phyloP scores from a whole-genome alignment of 2,797 vertebrate genomes.

The Cephalopachus bancanus region DNA sequence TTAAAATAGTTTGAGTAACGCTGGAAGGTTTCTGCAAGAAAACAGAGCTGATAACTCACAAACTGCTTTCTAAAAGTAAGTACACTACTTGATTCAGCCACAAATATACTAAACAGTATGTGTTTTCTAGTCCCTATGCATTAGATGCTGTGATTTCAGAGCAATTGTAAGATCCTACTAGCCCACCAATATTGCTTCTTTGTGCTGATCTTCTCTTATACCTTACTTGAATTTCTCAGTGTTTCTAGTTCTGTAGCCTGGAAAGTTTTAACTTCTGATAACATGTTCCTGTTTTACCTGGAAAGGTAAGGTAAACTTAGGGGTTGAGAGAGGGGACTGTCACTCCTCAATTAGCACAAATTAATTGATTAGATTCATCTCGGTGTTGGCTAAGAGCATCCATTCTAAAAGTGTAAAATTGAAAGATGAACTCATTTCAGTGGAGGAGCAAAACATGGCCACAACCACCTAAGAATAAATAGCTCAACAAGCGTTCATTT shows the following conservation, averaged over 20 bases:
- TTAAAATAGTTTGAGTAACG: constrained; percentile 33
- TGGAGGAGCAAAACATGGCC: background rate
- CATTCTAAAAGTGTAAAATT: background rate
- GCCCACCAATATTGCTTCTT: background rate
- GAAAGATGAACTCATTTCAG: constrained; percentile 41
- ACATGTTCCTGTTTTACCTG: constrained; percentile 27
- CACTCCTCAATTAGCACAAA: constrained; percentile 35
- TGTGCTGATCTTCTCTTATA: background rate
- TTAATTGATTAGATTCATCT: background rate
- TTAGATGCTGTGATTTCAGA: background rate
- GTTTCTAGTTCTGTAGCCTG: background rate
- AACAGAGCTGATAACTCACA: constrained; percentile 17
- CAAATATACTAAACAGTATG: background rate
- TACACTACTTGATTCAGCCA: background rate
- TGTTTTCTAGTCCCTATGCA: background rate
- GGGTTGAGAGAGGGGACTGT: background rate
- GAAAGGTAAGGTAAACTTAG: background rate
- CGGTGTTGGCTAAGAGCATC: constrained; percentile 31
- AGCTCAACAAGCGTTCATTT: constrained; percentile 52
- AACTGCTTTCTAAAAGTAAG: constrained; percentile 28
- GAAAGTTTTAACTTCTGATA: constrained; percentile 6
- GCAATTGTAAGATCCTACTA: background rate
- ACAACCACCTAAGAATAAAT: constrained; percentile 51
- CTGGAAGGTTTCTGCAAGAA: constrained; percentile 44
- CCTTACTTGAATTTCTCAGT: constrained; percentile 10